A percentile compares a stretch with the other conserved stretches of the same genome.
Evolutionary conservation across 2,888 invertebrate genomes (phyloP).

Genomic region (Cremastobaeus sp.): DNA sequence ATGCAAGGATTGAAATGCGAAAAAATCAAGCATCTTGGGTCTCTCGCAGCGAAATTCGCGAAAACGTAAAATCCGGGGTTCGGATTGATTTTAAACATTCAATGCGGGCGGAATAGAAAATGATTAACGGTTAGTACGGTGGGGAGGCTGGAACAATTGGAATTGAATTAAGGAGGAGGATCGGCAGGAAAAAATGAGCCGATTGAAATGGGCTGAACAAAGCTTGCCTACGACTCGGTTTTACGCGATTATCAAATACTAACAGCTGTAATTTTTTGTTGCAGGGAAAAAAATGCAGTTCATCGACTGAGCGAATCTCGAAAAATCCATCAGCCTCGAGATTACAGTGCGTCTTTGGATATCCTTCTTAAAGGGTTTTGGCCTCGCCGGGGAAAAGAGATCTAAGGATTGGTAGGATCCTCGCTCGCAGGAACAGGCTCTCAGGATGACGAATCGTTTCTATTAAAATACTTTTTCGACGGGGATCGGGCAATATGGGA

Average conservation of each 20-base stretch:
- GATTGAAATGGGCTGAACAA: too few species aligned
- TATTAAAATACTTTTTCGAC: conserved; percentile 79
- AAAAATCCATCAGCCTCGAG: conserved; percentile 52
- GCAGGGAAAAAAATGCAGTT: conserved; percentile 41
- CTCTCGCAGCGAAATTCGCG: conserved; percentile 34
- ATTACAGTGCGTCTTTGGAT: conserved; percentile 43
- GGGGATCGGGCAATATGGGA: conserved; percentile 73
- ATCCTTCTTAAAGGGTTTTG: conserved; percentile 57
- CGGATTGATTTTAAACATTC: too few species aligned
- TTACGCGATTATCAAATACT: too few species aligned
- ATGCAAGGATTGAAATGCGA: conserved; percentile 52
- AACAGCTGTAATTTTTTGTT: conserved; percentile 7
- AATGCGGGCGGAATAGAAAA: too few species aligned
- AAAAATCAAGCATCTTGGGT: conserved; percentile 28
- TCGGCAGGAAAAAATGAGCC: too few species aligned
- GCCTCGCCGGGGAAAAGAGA: conserved; percentile 50
- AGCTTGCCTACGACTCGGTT: too few species aligned
- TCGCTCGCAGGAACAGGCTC: conserved; percentile 61
- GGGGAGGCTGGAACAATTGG: too few species aligned
- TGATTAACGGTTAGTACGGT: too few species aligned
- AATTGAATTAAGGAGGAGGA: neutral
- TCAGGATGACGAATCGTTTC: conserved; percentile 75
- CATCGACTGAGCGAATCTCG: conserved; percentile 45
- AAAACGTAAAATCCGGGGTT: conserved; percentile 48
- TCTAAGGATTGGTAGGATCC: conserved; percentile 61